Base-by-base conservation (phyloP, 2,888 invertebrate species). In the Dasysyrphus tricinctus region DNA sequence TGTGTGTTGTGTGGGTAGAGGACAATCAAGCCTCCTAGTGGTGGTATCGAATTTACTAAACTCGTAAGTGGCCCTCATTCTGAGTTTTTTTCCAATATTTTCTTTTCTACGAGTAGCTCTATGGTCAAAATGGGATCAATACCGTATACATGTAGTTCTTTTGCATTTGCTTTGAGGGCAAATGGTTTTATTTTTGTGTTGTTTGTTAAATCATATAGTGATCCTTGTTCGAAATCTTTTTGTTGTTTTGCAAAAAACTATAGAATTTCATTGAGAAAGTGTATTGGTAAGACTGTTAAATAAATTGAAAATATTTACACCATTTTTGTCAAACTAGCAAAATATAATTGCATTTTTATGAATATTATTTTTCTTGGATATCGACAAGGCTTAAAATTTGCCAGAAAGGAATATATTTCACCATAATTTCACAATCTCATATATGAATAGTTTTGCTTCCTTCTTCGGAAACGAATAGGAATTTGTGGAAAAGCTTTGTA, bases 241-340 rank as follows among this genome's bases (percentile, higher is more conserved):
- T 44, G 32, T 42, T 63, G 16, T 32, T 47, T 65, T 32, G 34
- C 49, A 2, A 34, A 37, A 0, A 65, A 47, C 24, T 69, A 67
- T 37, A 42, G 24, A 24, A 70, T 63, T 74, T 57, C 74, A 79
- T 69, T 34, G 47, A n/a, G 75, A 69, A 75, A 83, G n/a, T 75
- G 74, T 65, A 80, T 69, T 47, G 61, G 57, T 74, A 32, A 61
- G 19, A 49, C 37, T 74, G 44, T 51, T 78, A 61, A 82, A 82
- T 61, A 63, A 24, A 75, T 83, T 75, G 11, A 80, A 75, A 70
- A 65, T 70, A 75, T 47, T 67, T 73, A 3, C 44, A 54, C 11
- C 24, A 24, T 34, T 24, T 51, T 78, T 8, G 9, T 56, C 6
- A 34, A 54, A 44, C 54, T 11, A 59, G n/a, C 11, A 29, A 57